Conservation (phyloP, 2,113 vertebrate genomes). For the Hippocampus zosterae region DNA sequence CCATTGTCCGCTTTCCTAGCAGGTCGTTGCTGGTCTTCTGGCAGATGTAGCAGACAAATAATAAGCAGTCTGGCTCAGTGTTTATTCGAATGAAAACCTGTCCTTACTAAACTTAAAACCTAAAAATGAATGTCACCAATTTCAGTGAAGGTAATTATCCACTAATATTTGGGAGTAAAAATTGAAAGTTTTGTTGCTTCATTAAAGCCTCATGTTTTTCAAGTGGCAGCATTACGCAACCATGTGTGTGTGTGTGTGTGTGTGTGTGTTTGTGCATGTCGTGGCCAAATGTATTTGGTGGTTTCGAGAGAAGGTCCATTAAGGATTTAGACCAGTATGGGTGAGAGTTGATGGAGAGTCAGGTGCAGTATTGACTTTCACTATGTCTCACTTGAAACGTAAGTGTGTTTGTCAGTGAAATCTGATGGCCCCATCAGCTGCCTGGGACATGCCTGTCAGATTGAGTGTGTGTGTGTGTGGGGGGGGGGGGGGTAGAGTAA, state of each 20-base stretch:
- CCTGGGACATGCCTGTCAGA: conserved; percentile 74
- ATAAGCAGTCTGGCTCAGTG: conserved; percentile 46
- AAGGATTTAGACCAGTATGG: conserved; percentile 21
- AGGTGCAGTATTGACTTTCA: conserved; percentile 83
- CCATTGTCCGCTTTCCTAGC: conserved; percentile 62
- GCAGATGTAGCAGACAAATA: conserved; percentile 56
- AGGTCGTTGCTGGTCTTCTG: conserved; percentile 51
- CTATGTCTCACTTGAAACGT: conserved; percentile 70
- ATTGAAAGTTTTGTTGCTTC: conserved; percentile 37
- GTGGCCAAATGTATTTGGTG: conserved; percentile 31
- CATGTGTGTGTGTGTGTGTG: conserved; percentile 34
- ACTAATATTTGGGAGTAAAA: neutral
- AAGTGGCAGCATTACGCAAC: conserved; percentile 37
- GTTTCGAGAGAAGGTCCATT: conserved; percentile 34
- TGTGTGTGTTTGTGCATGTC: conserved; percentile 2
- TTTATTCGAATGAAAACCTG: conserved; percentile 53
- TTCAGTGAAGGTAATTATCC: conserved; percentile 18
- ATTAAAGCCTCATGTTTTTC: conserved; percentile 48
- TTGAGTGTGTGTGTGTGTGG: conserved; percentile 20
- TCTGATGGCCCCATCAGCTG: conserved; percentile 83
- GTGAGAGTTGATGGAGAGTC: conserved; percentile 36
- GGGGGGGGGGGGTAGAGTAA: conserved; percentile 3
- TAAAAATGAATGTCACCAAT: conserved; percentile 39
- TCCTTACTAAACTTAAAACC: conserved; percentile 15
- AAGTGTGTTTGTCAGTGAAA: conserved; percentile 90